Percentiles rank a stretch among this genome's conserved stretches.
Evolutionary conservation across 92 coral and sea anemone genomes (phyloP).

Genomic region (Galaxea fascicularis): DNA sequence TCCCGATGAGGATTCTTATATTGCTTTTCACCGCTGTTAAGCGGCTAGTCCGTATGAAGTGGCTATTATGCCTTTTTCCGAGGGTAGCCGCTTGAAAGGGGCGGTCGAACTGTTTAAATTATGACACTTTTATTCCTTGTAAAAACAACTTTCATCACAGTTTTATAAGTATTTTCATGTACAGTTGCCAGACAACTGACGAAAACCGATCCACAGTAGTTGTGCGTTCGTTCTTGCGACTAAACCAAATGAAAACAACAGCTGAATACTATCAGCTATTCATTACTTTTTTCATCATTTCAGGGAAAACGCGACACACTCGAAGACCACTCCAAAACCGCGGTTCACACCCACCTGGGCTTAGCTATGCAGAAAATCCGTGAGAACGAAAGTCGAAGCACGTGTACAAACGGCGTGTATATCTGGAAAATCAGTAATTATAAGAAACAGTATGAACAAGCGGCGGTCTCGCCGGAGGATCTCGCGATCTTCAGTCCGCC

Average conservation of each 20-base stretch:
- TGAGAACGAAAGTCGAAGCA: conserved; percentile 96
- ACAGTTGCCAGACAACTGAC: too few species aligned
- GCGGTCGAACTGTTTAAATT: too few species aligned
- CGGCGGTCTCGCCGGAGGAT: conserved; percentile 89
- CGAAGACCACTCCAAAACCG: conserved; percentile 89
- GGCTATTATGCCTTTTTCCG: too few species aligned
- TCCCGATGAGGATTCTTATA: too few species aligned
- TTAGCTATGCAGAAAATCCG: conserved; percentile 92
- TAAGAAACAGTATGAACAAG: conserved; percentile 87
- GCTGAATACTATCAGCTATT: background rate
- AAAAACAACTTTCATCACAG: too few species aligned
- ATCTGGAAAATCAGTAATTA: conserved; percentile 93
- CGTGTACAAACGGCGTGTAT: conserved; percentile 87
- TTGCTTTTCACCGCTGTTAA: too few species aligned
- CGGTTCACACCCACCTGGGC: conserved; percentile 90
- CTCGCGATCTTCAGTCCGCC: conserved; percentile 96
- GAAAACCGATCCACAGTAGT: too few species aligned
- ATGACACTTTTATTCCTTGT: too few species aligned
- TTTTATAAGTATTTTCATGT: too few species aligned
- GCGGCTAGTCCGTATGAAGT: too few species aligned
- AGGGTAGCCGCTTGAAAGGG: too few species aligned
- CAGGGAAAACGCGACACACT: conserved; percentile 89
- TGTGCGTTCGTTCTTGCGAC: too few species aligned
- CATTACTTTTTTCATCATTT: background rate
- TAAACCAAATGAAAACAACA: background rate